These are phyloP conservation scores for Arrhopalites spinosus DNA, from an alignment of 2,888 invertebrate species.

Conservation along the genomic window DNA sequence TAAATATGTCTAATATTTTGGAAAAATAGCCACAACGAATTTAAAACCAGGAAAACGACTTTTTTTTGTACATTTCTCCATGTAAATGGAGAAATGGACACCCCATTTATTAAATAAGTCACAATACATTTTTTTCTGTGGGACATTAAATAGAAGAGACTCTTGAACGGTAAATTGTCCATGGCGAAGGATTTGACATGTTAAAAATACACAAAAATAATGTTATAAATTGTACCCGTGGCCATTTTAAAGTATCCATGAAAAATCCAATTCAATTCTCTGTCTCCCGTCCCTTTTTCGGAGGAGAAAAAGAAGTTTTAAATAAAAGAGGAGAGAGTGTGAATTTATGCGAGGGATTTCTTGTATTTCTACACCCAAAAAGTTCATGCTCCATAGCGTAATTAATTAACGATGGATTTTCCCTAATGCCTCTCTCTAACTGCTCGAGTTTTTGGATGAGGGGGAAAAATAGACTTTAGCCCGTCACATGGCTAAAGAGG, in stretches of 20 bases:
- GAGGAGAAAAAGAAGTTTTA: not conserved
- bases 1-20: too few species aligned
- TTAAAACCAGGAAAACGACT: too few species aligned
- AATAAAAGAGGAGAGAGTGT: not conserved
- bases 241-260: slow-evolving; percentile 4
- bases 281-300: not conserved
- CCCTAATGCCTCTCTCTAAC: slow-evolving; percentile 5
- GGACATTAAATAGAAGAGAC: too few species aligned
- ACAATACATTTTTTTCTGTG: too few species aligned
- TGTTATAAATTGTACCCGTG: not conserved
- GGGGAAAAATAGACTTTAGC: not conserved
- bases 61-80: too few species aligned
- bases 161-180: too few species aligned
- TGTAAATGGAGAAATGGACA: too few species aligned
- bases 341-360: not conserved
- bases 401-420: slow-evolving; percentile 14
- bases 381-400: slow-evolving; percentile 15
- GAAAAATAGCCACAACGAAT: too few species aligned
- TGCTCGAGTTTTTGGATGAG: not conserved
- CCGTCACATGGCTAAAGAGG: not conserved
- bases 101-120: too few species aligned
- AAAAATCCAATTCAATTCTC: slow-evolving; percentile 5
- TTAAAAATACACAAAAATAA: not conserved
- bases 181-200: too few species aligned
- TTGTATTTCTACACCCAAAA: slow-evolving; percentile 3